phyloP scores from a whole-genome alignment of 2,888 invertebrate species.

The Agriotes lineatus region DNA sequence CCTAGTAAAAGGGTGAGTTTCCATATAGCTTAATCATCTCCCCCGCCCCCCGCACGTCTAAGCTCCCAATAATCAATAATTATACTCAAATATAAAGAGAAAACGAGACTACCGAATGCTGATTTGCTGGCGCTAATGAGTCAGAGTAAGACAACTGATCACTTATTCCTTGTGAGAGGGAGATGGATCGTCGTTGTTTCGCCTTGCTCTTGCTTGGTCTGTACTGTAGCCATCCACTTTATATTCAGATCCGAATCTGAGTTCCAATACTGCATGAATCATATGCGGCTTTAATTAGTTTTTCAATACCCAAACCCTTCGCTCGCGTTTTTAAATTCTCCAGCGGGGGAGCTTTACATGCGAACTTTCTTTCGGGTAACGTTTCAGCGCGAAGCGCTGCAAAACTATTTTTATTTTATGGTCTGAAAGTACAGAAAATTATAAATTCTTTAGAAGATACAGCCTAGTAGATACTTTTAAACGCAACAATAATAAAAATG shows the following conservation, averaged over 20 bases:
- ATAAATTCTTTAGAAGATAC: too few relatives aligned
- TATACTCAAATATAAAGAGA: constrained; percentile 73
- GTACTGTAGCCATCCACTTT: constrained; percentile 44
- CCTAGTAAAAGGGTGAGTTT: constrained; percentile 68
- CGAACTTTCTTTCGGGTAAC: too few relatives aligned
- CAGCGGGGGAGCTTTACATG: neutral
- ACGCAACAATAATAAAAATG: too few relatives aligned
- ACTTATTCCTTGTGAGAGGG: constrained; percentile 54
- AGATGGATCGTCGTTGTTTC: constrained; percentile 62
- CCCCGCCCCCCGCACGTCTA: constrained; percentile 64
- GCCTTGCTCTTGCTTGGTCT: constrained; percentile 49
- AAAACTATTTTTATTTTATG: too few relatives aligned
- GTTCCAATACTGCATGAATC: constrained; percentile 46
- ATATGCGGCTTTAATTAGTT: constrained; percentile 44
- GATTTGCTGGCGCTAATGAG: constrained; percentile 58
- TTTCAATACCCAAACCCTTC: constrained; percentile 41
- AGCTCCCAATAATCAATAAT: constrained; percentile 73
- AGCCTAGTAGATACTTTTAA: too few relatives aligned
- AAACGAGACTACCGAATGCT: constrained; percentile 64
- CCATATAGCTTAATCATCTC: constrained; percentile 73
- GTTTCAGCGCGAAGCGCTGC: too few relatives aligned
- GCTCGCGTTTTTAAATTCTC: constrained; percentile 15
- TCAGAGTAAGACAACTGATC: constrained; percentile 52
- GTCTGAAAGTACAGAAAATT: too few relatives aligned
- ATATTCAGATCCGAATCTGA: constrained; percentile 44